These are phyloP conservation scores for Hystrix cristata DNA, from an alignment of 2,113 vertebrate species.

Conservation along the genomic window DNA sequence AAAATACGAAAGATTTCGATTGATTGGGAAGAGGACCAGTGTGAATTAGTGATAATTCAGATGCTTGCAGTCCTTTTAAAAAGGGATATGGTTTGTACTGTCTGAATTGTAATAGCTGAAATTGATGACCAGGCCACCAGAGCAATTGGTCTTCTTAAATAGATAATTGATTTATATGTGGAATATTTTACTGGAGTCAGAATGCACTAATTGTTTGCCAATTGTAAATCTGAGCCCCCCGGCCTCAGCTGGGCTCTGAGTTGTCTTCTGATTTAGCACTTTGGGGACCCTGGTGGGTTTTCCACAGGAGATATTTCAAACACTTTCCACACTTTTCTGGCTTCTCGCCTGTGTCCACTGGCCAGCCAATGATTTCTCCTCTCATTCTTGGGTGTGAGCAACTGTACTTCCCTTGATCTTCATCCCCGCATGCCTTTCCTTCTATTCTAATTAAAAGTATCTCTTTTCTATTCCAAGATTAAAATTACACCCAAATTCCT, in stretches of 20 bases:
- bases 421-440: not conserved
- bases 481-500: constrained; percentile 16
- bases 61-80: not conserved
- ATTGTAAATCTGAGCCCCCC: constrained; percentile 53
- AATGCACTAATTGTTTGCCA: constrained; percentile 9
- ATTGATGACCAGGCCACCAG: constrained; percentile 26
- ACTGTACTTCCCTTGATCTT: not conserved
- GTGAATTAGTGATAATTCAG: not conserved
- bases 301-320: not conserved
- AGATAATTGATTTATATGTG: constrained; percentile 66
- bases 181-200: constrained; percentile 35
- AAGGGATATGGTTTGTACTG: not conserved
- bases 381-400: not conserved
- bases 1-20: not conserved
- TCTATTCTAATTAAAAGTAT: constrained; percentile 45
- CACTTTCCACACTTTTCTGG: not conserved
- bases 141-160: constrained; percentile 57
- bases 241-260: not conserved
- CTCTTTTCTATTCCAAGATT: constrained; percentile 40
- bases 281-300: not conserved
- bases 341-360: not conserved
- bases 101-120: constrained; percentile 19
- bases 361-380: not conserved
- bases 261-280: not conserved
- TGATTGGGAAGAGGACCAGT: not conserved